phyloP scores from a whole-genome alignment of 2,888 invertebrate genomes.

The Trichogramma evanescens region DNA sequence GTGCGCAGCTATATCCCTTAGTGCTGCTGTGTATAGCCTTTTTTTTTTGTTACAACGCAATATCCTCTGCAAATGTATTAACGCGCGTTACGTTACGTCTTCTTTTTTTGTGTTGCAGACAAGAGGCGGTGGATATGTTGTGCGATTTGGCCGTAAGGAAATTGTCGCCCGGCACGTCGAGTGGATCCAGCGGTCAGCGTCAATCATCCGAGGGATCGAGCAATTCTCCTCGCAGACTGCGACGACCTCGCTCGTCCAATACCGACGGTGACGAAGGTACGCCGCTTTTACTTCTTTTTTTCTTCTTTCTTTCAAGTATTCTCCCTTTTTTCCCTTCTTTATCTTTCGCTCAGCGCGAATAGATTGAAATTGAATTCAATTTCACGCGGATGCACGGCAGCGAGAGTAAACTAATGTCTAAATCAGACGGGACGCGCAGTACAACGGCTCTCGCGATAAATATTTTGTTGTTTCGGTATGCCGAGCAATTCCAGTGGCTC shows the following conservation, averaged over 20 bases:
- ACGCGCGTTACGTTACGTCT: too few species aligned
- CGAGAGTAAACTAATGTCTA: too few species aligned
- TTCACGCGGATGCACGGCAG: too few species aligned
- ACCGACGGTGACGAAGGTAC: constrained; percentile 38
- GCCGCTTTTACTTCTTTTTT: neutral
- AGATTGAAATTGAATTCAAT: neutral
- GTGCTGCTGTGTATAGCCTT: too few species aligned
- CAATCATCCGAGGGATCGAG: constrained; percentile 50
- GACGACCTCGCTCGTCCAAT: constrained; percentile 52
- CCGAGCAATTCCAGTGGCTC: too few species aligned
- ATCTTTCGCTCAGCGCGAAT: neutral
- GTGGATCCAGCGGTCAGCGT: constrained; percentile 45
- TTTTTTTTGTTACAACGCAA: too few species aligned
- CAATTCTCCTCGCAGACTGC: constrained; percentile 57
- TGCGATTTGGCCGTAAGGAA: constrained; percentile 74
- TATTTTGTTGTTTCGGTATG: too few species aligned
- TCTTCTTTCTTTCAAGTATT: constrained; percentile 12
- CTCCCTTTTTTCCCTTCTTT: neutral
- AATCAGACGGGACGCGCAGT: too few species aligned
- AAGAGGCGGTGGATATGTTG: constrained; percentile 79
- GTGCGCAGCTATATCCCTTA: too few species aligned
- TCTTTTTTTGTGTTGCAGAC: constrained; percentile 47
- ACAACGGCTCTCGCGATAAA: too few species aligned
- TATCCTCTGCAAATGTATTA: neutral
- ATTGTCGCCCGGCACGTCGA: constrained; percentile 56